phyloP scores from a whole-genome alignment of 2,797 vertebrate species.

The Pipistrellus pygmaeus region DNA sequence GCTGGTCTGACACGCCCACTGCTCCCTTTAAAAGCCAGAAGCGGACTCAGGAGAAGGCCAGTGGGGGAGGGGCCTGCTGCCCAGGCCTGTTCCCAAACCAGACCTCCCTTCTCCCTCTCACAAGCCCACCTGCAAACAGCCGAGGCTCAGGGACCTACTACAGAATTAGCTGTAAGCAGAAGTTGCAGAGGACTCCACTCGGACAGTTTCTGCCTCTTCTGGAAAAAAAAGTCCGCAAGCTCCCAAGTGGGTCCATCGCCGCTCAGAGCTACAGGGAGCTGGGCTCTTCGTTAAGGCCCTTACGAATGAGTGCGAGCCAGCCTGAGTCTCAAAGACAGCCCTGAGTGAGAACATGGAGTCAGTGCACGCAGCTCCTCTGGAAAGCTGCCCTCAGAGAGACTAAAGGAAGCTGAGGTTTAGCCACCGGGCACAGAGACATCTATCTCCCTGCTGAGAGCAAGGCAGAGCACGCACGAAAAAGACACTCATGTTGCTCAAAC shows the following conservation, averaged over 20 bases:
- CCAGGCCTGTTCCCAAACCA: not conserved
- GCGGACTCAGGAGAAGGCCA: not conserved
- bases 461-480: not conserved
- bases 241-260: not conserved
- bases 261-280: not conserved
- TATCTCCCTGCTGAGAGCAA: not conserved
- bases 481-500: not conserved
- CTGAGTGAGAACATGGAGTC: not conserved
- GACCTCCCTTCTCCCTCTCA: not conserved
- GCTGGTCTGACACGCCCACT: not conserved
- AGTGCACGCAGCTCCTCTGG: not conserved
- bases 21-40: not conserved
- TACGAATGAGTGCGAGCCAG: not conserved
- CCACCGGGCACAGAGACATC: not conserved
- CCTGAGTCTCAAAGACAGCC: not conserved
- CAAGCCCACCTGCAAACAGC: not conserved
- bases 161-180: not conserved
- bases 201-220: not conserved
- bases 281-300: not conserved
- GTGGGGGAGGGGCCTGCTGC: not conserved
- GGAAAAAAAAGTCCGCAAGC: constrained; percentile 37
- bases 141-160: not conserved
- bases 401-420: not conserved
- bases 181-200: not conserved
- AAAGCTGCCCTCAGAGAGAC: not conserved